Evolutionary conservation across 2,888 invertebrate species (phyloP).

Genomic region (Stratiomys singularior): DNA sequence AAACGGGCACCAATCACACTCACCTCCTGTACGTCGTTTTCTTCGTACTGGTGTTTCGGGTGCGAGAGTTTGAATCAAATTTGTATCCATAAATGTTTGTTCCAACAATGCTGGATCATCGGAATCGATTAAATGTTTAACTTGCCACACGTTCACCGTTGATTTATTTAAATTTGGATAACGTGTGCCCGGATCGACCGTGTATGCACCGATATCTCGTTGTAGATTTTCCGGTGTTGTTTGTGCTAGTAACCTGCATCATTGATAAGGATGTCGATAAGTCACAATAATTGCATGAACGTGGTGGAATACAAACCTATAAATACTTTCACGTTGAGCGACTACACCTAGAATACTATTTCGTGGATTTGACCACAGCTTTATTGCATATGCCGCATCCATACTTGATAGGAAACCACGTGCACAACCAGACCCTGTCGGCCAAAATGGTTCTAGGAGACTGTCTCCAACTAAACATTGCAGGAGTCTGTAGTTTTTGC

Average conservation of each 20-base stretch:
- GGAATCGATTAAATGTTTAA: conserved; percentile 76
- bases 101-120: conserved; percentile 74
- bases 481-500: conserved; percentile 80
- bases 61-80: conserved; percentile 70
- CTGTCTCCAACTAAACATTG: conserved; percentile 96
- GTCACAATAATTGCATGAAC: background rate
- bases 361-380: conserved; percentile 80
- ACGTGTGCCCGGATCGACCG: conserved; percentile 86
- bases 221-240: conserved; percentile 96
- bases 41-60: conserved; percentile 69
- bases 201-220: conserved; percentile 87
- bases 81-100: conserved; percentile 66
- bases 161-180: conserved; percentile 84
- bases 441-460: conserved; percentile 98
- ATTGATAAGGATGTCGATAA: background rate
- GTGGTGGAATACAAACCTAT: conserved; percentile 69
- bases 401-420: conserved; percentile 95
- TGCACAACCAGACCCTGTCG: conserved; percentile 98
- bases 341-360: conserved; percentile 77
- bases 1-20: conserved; percentile 47
- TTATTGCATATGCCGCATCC: conserved; percentile 96
- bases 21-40: conserved; percentile 64
- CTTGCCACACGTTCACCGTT: conserved; percentile 81
- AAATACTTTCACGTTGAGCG: conserved; percentile 95
- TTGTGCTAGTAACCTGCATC: conserved; percentile 75